A percentile compares a stretch with the other conserved stretches of the same genome.
phyloP scores from a whole-genome alignment of 2,113 vertebrate genomes.

The Cyrtonyx montezumae region DNA sequence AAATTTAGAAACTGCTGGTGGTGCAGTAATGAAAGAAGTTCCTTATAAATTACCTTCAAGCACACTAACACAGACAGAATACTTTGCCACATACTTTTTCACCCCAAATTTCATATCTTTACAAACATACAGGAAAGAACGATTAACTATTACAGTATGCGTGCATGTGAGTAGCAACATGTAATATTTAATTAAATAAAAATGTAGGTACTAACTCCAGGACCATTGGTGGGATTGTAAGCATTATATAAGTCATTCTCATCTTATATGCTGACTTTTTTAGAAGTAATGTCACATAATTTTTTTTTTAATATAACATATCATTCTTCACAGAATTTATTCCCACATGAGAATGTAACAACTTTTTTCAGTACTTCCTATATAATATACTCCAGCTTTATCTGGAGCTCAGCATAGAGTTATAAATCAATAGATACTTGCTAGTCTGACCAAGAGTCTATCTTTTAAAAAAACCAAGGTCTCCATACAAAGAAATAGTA shows the following conservation, averaged over 20 bases:
- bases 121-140: not conserved
- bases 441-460: constrained; percentile 44
- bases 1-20: not conserved
- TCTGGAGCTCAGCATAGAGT: constrained; percentile 37
- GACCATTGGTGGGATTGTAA: not conserved
- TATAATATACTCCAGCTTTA: constrained; percentile 36
- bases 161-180: not conserved
- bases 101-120: not conserved
- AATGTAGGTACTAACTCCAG: not conserved
- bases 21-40: not conserved
- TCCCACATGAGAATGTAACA: not conserved
- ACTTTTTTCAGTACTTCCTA: not conserved
- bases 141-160: not conserved
- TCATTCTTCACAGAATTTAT: constrained; percentile 36
- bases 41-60: not conserved
- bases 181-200: not conserved
- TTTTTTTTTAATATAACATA: not conserved
- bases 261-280: not conserved
- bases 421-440: constrained; percentile 70
- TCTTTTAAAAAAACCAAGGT: constrained; percentile 53
- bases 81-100: not conserved
- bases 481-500: constrained; percentile 9
- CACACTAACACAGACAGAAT: not conserved
- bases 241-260: not conserved
- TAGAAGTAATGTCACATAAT: not conserved